A percentile compares a stretch with the other conserved stretches of the same genome.
Evolutionary conservation across 2,113 vertebrate genomes (phyloP).

Genomic region (Kobus ellipsiprymnus): DNA sequence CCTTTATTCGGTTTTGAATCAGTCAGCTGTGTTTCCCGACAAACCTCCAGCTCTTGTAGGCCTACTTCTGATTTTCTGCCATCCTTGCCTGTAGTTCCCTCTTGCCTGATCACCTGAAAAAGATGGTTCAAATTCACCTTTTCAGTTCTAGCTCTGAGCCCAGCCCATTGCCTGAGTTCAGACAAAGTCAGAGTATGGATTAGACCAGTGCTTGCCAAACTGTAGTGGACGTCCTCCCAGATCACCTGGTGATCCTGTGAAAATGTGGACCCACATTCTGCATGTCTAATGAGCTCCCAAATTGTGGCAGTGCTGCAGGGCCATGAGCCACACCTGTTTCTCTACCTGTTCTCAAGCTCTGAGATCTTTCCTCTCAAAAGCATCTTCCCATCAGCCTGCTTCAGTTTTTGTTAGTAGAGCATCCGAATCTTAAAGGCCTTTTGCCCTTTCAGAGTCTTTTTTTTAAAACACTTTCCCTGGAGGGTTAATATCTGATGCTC

Average conservation of each 20-base stretch:
- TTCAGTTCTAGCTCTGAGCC: background rate
- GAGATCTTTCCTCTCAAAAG: background rate
- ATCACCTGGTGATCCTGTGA: background rate
- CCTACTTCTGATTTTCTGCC: background rate
- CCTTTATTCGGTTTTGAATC: background rate
- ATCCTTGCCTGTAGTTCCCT: background rate
- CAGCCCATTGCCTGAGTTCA: background rate
- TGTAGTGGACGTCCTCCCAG: fast-evolving
- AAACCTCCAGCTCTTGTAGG: background rate
- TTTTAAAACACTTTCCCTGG: background rate
- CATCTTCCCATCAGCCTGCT: background rate
- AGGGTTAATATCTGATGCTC: conserved; percentile 28
- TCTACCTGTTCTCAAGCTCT: background rate
- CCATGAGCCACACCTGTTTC: background rate
- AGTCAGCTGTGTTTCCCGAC: background rate
- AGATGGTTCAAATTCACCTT: background rate
- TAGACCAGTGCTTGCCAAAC: background rate
- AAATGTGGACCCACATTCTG: background rate
- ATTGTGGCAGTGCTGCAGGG: background rate
- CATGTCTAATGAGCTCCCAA: background rate
- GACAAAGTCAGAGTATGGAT: background rate
- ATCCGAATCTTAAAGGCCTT: background rate
- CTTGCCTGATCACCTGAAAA: background rate
- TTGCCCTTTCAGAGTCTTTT: background rate
- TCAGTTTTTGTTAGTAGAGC: background rate